Percentiles rank a stretch among this genome's conserved stretches.
These are phyloP conservation scores for Melieria crassipennis DNA, from an alignment of 2,888 invertebrate species.

Conservation along the genomic window DNA sequence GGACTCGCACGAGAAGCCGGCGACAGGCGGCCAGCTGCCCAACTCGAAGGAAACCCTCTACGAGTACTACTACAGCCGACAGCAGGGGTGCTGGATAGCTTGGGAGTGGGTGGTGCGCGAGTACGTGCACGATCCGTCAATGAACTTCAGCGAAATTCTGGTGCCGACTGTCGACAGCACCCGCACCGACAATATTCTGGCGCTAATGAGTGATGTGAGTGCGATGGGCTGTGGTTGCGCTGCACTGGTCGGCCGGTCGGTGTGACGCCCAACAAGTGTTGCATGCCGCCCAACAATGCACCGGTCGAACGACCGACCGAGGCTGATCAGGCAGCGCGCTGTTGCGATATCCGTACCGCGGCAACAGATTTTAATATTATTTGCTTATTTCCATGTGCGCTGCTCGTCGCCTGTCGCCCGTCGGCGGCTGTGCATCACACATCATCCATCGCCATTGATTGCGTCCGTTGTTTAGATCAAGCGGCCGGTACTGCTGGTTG, in stretches of 20 bases:
- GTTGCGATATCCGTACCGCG: too few species aligned
- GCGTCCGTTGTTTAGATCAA: slow-evolving; percentile 68
- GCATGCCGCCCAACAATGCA: background rate
- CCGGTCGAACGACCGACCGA: background rate
- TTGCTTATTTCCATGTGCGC: slow-evolving; percentile 8
- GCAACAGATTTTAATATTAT: slow-evolving; percentile 12
- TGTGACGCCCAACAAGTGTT: background rate
- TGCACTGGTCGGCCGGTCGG: background rate
- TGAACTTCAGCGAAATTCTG: slow-evolving; percentile 83
- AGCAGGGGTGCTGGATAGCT: slow-evolving; percentile 78
- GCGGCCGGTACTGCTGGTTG: slow-evolving; percentile 84
- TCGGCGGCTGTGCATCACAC: background rate
- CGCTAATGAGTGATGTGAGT: slow-evolving; percentile 77
- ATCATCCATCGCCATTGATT: background rate
- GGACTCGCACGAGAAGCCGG: slow-evolving; percentile 73
- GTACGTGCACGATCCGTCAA: slow-evolving; percentile 77
- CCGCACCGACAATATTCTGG: slow-evolving; percentile 80
- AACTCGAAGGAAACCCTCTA: slow-evolving; percentile 76
- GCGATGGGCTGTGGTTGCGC: background rate
- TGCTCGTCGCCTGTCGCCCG: slow-evolving; percentile 1
- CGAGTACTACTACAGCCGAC: slow-evolving; percentile 82
- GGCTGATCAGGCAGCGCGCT: too few species aligned
- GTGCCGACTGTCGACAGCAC: slow-evolving; percentile 92
- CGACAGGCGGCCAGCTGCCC: slow-evolving; percentile 78
- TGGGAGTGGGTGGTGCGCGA: slow-evolving; percentile 84